A percentile compares a stretch with the other conserved stretches of the same genome.
Conservation (phyloP, 2,113 vertebrate species). For the Nannospalax galili region DNA sequence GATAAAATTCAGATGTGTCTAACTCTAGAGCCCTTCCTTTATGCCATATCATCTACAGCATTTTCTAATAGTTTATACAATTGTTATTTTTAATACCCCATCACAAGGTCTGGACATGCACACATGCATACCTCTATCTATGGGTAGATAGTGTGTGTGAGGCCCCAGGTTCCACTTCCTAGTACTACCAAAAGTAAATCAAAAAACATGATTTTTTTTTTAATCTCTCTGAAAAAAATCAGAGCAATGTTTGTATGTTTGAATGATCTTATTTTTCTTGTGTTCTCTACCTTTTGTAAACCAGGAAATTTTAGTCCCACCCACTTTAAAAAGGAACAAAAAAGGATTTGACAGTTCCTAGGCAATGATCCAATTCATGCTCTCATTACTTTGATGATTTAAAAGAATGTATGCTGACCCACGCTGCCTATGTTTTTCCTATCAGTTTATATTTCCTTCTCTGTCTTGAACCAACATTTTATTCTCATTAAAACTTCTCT, state of each 20-base stretch:
- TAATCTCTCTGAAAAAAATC: not conserved
- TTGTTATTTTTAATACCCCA: not conserved
- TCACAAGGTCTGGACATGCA: not conserved
- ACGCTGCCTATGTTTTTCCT: constrained; percentile 43
- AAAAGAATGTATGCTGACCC: not conserved
- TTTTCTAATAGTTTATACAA: not conserved
- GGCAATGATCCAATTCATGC: not conserved
- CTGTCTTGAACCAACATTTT: constrained; percentile 26
- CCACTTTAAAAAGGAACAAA: not conserved
- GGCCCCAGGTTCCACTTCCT: not conserved
- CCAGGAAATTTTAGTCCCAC: not conserved
- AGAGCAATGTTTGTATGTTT: not conserved
- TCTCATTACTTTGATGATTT: not conserved
- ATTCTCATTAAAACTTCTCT: constrained; percentile 21
- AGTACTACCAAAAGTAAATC: not conserved
- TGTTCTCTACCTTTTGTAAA: not conserved
- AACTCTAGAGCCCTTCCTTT: not conserved
- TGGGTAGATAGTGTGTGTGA: not conserved
- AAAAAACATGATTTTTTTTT: not conserved
- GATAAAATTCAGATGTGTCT: not conserved
- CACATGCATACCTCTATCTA: too few relatives aligned
- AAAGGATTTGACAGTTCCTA: not conserved
- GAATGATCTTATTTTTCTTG: not conserved
- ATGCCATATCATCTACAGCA: not conserved
- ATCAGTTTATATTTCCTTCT: constrained; percentile 45